These are phyloP conservation scores for Quiscalus mexicanus DNA, from an alignment of 2,113 vertebrate genomes.

Conservation along the genomic window DNA sequence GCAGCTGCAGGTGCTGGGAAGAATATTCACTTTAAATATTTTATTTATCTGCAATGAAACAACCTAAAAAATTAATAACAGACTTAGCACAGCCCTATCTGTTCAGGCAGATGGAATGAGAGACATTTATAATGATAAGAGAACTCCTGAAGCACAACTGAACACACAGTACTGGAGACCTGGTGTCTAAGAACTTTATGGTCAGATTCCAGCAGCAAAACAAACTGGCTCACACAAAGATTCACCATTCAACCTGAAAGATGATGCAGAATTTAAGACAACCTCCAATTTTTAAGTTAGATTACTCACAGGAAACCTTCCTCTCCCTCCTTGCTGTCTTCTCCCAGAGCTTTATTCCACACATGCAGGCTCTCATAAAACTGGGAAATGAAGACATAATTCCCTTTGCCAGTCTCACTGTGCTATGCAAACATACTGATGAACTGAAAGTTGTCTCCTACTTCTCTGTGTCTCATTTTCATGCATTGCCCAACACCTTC, in stretches of 20 bases:
- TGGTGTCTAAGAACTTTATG: neutral
- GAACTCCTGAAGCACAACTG: neutral
- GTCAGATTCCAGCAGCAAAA: neutral
- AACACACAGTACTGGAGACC: neutral
- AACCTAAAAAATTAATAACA: conserved; percentile 27
- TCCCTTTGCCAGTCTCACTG: neutral
- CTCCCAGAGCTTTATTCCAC: neutral
- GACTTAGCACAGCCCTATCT: neutral
- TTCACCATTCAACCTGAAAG: neutral
- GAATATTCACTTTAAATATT: conserved; percentile 36
- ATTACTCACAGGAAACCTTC: neutral
- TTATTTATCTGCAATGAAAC: conserved; percentile 35
- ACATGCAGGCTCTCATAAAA: neutral
- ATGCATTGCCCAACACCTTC: neutral
- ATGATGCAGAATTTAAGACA: neutral
- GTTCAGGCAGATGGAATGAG: neutral
- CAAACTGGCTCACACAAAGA: neutral
- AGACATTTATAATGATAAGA: neutral
- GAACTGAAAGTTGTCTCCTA: neutral
- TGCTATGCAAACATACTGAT: neutral
- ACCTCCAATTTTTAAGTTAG: neutral
- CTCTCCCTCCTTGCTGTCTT: neutral
- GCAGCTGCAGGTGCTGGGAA: neutral
- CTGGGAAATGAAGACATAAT: neutral
- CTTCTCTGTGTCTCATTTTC: neutral